Base-by-base conservation (phyloP, 2,888 invertebrate species). In the Axea sp. region DNA sequence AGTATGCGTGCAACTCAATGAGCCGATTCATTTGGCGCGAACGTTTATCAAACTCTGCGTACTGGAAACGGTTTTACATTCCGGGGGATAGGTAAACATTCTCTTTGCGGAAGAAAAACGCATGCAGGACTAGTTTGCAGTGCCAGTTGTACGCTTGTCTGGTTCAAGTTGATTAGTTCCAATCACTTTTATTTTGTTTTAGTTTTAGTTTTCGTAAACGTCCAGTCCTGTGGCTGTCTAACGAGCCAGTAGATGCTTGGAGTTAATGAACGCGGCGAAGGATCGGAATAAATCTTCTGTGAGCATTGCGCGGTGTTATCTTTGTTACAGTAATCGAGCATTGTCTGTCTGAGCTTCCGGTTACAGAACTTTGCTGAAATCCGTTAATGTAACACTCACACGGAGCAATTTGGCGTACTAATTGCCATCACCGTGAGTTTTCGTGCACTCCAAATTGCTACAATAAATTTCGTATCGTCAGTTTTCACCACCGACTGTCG, bases 301-400 rank as follows among this genome's bases (percentile, higher is more conserved):
- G n/a, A n/a, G n/a, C n/a, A n/a, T n/a, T n/a, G n/a, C n/a, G n/a
- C n/a, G n/a, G n/a, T n/a, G n/a, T n/a, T n/a, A n/a, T n/a, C n/a
- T n/a, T n/a, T n/a, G n/a, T 39, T 43, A 60, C 60, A 49, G 45
- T 28, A 35, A 60, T 60, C 43, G 22, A 47, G 60, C 60, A 60
- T 62, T 62, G 62, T 62, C 31, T 19, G 49, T 49, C n/a, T 17
- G 35, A 5, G 49, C 39, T 49, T 49, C 49, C 62, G 47, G 39
- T 49, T 62, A 24, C 62, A 39, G 12, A 47, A 62, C 22, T 45
- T 59, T 17, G 47, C 37, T 60, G 19, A 47, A 47, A 49, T 49
- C 49, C 64, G 37, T 43, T 64, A 64, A 64, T 43, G 35, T 35
- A 64, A 64, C 64, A 64, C 43, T 53, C 43, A 43, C 41, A 14